Conservation (phyloP, 2,113 vertebrate genomes). For the Dicrurus megarhynchus region DNA sequence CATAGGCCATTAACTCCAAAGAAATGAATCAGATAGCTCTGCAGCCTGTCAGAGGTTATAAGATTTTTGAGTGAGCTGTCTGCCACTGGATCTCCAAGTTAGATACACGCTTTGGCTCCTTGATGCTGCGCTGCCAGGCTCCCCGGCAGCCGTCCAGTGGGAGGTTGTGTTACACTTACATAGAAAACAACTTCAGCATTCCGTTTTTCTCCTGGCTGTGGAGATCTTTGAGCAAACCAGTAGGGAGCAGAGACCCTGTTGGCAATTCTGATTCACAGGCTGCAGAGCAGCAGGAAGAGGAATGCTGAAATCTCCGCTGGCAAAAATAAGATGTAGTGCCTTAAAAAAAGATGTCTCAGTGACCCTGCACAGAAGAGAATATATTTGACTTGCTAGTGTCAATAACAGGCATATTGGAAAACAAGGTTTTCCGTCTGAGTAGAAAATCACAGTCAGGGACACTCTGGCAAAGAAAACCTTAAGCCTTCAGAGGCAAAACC, state of each 20-base stretch:
- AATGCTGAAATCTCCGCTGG: background rate
- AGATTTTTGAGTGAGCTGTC: background rate
- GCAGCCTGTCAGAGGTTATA: background rate
- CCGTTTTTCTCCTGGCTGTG: background rate
- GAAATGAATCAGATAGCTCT: background rate
- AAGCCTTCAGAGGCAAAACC: background rate
- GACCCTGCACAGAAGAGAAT: background rate
- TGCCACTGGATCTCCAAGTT: background rate
- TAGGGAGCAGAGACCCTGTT: slow-evolving; percentile 1
- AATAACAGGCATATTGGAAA: background rate
- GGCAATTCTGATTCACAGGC: slow-evolving; percentile 18
- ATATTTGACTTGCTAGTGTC: background rate
- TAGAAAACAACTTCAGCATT: background rate
- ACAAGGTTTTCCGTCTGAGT: background rate
- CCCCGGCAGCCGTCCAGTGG: background rate
- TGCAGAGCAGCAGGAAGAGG: background rate
- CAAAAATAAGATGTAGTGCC: background rate
- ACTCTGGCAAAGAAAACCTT: background rate
- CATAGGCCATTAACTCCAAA: background rate
- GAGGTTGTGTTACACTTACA: background rate
- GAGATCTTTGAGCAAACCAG: slow-evolving; percentile 20
- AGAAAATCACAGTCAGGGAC: background rate
- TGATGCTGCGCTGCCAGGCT: background rate
- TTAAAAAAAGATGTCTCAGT: background rate
- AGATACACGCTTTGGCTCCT: background rate